Evolutionary conservation across 2,797 vertebrate genomes (phyloP).

Genomic region (Parambassis ranga): DNA sequence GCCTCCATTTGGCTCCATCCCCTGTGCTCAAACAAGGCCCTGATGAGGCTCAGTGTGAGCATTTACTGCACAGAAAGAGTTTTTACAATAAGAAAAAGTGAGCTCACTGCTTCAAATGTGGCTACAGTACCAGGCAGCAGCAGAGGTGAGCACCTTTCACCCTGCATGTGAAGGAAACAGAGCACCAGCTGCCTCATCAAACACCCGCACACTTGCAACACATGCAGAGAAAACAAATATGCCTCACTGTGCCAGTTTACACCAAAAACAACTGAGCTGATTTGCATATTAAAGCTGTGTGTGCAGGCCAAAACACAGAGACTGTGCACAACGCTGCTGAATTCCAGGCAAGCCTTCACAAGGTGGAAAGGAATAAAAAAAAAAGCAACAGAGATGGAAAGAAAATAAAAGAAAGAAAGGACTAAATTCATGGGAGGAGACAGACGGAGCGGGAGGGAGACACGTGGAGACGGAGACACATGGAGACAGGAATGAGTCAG

Average conservation of each 20-base stretch:
- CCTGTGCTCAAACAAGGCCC: not conserved
- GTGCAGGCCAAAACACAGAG: constrained; percentile 1
- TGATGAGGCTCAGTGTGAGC: not conserved
- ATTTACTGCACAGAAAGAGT: constrained; percentile 10
- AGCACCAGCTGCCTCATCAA: constrained; percentile 14
- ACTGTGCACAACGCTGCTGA: constrained; percentile 3
- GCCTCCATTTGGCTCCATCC: constrained; percentile 5
- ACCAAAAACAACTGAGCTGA: not conserved
- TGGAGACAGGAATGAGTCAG: constrained; percentile 55
- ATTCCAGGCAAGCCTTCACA: constrained; percentile 64
- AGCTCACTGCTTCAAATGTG: constrained; percentile 17
- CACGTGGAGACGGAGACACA: constrained; percentile 15
- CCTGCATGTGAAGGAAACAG: not conserved
- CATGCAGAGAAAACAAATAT: too few species aligned
- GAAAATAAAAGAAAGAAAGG: not conserved
- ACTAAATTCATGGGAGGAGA: too few species aligned
- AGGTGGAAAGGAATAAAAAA: constrained; percentile 21
- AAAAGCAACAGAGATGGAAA: not conserved
- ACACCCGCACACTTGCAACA: too few species aligned
- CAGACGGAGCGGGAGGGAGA: not conserved
- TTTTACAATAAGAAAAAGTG: constrained; percentile 10
- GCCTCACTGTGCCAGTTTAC: not conserved
- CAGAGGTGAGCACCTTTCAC: not conserved
- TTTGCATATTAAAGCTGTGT: too few species aligned
- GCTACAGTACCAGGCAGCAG: constrained; percentile 12